A percentile compares a stretch with the other conserved stretches of the same genome.
Conservation (phyloP, 2,797 vertebrate species). For the Alcedo quadribrachys region DNA sequence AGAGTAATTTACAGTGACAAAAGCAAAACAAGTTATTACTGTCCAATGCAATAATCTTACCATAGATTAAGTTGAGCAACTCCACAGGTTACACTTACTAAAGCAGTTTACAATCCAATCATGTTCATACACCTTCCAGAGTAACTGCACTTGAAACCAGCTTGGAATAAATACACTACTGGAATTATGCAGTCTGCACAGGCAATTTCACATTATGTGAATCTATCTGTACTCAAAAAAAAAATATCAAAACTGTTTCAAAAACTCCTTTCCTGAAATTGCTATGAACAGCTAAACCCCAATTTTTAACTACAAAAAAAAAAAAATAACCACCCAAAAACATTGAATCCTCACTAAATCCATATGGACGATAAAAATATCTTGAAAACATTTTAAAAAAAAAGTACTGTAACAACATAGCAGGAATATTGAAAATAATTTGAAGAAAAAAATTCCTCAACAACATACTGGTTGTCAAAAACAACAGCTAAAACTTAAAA, state of each 20-base stretch:
- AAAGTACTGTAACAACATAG: background rate
- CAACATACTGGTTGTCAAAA: background rate
- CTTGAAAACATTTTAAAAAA: background rate
- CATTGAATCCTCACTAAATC: background rate
- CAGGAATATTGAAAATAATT: background rate
- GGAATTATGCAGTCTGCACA: background rate
- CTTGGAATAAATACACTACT: background rate
- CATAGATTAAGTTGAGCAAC: background rate
- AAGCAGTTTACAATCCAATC: background rate
- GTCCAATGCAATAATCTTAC: background rate
- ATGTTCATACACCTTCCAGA: background rate
- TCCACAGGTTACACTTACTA: background rate
- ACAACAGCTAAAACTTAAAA: background rate
- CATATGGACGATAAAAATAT: background rate
- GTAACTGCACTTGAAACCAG: background rate
- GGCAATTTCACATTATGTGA: background rate
- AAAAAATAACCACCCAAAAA: background rate
- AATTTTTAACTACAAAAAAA: background rate
- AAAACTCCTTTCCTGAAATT: background rate
- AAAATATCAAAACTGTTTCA: background rate
- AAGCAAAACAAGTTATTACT: conserved; percentile 30
- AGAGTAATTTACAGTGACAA: conserved; percentile 33
- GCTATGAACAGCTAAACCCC: background rate
- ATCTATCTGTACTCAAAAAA: background rate
- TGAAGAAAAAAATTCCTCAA: background rate